These are phyloP conservation scores for Chloropsis hardwickii DNA, from an alignment of 2,113 vertebrate genomes.

Conservation along the genomic window DNA sequence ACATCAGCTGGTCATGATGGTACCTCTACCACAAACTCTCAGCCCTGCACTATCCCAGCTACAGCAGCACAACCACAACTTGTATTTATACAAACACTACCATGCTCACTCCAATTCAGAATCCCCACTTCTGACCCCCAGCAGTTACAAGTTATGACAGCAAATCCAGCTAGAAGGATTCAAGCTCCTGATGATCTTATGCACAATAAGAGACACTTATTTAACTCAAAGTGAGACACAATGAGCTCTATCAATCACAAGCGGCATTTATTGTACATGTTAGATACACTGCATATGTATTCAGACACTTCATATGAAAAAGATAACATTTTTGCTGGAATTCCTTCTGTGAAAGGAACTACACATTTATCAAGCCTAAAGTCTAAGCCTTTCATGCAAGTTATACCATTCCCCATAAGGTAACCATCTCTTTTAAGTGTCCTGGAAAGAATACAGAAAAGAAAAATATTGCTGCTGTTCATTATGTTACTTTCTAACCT, in stretches of 20 bases:
- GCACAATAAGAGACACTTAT: background rate
- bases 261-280: background rate
- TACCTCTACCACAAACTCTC: background rate
- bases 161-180: background rate
- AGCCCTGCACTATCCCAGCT: background rate
- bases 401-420: background rate
- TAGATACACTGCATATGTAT: background rate
- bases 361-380: background rate
- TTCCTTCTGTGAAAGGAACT: background rate
- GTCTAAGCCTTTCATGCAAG: background rate
- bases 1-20: background rate
- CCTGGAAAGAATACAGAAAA: background rate
- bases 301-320: background rate
- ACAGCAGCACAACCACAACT: background rate
- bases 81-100: background rate
- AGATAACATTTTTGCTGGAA: background rate
- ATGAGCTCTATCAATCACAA: background rate
- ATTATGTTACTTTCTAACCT: background rate
- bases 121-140: background rate
- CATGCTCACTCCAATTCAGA: background rate
- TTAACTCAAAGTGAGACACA: background rate
- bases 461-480: background rate
- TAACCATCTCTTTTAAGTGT: background rate
- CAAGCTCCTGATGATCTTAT: background rate
- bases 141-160: background rate